phyloP scores from a whole-genome alignment of 2,888 invertebrate species.

The Hemaris fuciformis region DNA sequence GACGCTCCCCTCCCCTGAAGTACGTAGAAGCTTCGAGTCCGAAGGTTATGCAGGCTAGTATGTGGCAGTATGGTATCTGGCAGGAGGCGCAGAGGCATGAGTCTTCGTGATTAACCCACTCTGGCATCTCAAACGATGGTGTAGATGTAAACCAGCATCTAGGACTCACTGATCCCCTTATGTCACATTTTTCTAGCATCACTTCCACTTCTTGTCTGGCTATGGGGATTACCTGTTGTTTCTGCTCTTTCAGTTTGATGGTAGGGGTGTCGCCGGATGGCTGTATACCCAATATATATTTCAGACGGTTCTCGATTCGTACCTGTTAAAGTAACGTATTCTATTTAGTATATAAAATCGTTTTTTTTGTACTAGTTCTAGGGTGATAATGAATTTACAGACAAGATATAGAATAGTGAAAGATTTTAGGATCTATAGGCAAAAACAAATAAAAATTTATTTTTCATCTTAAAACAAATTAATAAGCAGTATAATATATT shows the following conservation, averaged over 20 bases:
- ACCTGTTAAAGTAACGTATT: slow-evolving; percentile 37
- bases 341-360: not conserved
- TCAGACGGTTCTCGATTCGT: slow-evolving; percentile 59
- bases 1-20: slow-evolving; percentile 50
- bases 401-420: too few species aligned
- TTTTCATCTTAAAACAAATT: too few species aligned
- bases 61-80: slow-evolving; percentile 32
- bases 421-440: too few species aligned
- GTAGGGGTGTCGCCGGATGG: slow-evolving; percentile 35
- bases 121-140: slow-evolving; percentile 45
- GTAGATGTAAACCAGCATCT: slow-evolving; percentile 44
- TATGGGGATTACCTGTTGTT: slow-evolving; percentile 26
- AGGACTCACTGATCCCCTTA: slow-evolving; percentile 43
- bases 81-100: slow-evolving; percentile 57
- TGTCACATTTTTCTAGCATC: slow-evolving; percentile 48
- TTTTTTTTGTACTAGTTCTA: too few species aligned
- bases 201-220: slow-evolving; percentile 55
- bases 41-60: slow-evolving; percentile 41
- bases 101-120: slow-evolving; percentile 44
- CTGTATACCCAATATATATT: slow-evolving; percentile 55
- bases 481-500: too few species aligned
- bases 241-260: slow-evolving; percentile 18
- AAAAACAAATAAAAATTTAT: too few species aligned
- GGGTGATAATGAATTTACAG: too few species aligned
- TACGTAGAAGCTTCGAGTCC: slow-evolving; percentile 56